Conservation (phyloP, 37 sponge, comb jelly and placozoan species). For the Agelas oroides region DNA sequence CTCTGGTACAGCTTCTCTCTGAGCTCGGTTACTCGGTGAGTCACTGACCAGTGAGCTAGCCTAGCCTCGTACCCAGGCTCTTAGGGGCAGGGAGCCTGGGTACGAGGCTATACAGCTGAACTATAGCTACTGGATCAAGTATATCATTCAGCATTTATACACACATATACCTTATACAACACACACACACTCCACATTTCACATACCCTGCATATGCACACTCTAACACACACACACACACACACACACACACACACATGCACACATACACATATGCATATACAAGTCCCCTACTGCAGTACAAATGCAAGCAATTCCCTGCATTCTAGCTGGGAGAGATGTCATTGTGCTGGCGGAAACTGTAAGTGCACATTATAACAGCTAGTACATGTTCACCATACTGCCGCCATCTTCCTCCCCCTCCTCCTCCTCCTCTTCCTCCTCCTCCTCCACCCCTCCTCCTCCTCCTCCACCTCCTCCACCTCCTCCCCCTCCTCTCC, state of each 20-base stretch:
- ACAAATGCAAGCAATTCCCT: slow-evolving; percentile 56
- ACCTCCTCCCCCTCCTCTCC: background rate
- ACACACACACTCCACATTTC: too few relatives aligned
- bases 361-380: slow-evolving; percentile 13
- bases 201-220: too few relatives aligned
- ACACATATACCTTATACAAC: too few relatives aligned
- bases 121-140: background rate
- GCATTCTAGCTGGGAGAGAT: slow-evolving; percentile 37
- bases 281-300: slow-evolving; percentile 27
- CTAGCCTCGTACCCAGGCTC: too few relatives aligned
- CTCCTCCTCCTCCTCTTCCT: too few relatives aligned
- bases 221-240: background rate
- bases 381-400: too few relatives aligned
- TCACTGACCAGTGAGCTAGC: background rate
- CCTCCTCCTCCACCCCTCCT: too few relatives aligned
- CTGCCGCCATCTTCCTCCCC: too few relatives aligned
- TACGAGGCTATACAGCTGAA: too few relatives aligned
- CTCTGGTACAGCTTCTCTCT: background rate
- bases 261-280: background rate
- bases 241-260: background rate
- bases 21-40: background rate
- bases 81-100: too few relatives aligned
- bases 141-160: too few relatives aligned
- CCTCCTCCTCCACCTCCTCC: too few relatives aligned
- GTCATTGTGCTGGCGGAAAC: slow-evolving; percentile 52